Percentiles rank a stretch among this genome's conserved stretches.
Conservation (phyloP, 2,113 vertebrate species). For the Formicarius rufipectus region DNA sequence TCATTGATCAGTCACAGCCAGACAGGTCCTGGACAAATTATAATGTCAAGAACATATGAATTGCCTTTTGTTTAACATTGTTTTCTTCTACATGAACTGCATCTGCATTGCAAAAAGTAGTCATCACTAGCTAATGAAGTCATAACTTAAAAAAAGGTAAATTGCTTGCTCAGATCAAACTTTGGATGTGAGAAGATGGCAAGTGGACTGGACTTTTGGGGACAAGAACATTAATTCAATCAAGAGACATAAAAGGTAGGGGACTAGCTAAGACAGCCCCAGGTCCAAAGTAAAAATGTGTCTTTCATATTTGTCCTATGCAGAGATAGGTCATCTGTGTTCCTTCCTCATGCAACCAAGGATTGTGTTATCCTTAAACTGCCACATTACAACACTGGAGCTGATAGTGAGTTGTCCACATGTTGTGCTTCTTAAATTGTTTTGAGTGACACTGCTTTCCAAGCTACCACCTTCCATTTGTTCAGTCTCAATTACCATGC, state of each 20-base stretch:
- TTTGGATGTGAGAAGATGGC: background rate
- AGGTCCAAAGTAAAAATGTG: background rate
- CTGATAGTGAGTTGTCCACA: background rate
- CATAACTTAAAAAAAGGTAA: background rate
- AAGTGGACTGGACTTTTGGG: background rate
- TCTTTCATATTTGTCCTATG: background rate
- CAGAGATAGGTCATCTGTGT: background rate
- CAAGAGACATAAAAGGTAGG: background rate
- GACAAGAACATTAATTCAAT: background rate
- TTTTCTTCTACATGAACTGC: background rate
- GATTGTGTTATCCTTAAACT: background rate
- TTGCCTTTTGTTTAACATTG: background rate
- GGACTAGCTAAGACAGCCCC: rapidly evolving
- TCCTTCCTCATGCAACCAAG: background rate
- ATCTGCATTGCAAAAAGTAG: background rate
- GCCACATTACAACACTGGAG: background rate
- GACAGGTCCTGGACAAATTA: background rate
- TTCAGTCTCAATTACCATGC: background rate
- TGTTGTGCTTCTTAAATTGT: background rate
- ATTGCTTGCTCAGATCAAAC: background rate
- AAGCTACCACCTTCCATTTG: background rate
- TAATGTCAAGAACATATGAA: background rate
- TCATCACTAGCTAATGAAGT: background rate
- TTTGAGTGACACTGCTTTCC: background rate
- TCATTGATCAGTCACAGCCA: background rate